These are phyloP conservation scores for Heliothis peltigera DNA, from an alignment of 2,888 invertebrate genomes.

Conservation along the genomic window DNA sequence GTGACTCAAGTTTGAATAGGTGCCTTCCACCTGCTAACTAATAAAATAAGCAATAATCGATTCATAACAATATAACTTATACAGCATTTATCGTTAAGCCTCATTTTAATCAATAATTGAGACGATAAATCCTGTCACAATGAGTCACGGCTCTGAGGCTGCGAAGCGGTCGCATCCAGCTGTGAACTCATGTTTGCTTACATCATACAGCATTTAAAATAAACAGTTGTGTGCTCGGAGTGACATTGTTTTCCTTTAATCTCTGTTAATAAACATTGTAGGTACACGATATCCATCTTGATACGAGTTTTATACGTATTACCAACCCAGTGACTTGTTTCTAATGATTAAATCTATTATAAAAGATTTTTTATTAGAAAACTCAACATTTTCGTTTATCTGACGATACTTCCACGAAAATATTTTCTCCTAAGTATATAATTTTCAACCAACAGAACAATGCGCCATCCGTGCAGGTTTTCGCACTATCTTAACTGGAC, in stretches of 20 bases:
- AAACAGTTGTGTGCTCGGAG: conserved; percentile 55
- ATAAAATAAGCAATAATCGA: background rate
- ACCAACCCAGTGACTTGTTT: background rate
- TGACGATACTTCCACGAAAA: background rate
- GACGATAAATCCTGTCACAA: conserved; percentile 28
- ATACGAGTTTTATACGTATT: conserved; percentile 11
- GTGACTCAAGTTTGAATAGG: conserved; percentile 5
- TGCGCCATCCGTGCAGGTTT: background rate
- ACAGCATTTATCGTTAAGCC: conserved; percentile 24
- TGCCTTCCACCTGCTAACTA: conserved; percentile 4
- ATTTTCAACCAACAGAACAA: conserved; percentile 3
- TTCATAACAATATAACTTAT: conserved; percentile 9
- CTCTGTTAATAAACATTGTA: conserved; percentile 59
- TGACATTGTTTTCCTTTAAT: conserved; percentile 70
- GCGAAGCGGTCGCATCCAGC: conserved; percentile 30
- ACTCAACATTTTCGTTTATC: background rate
- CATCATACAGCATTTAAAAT: conserved; percentile 66
- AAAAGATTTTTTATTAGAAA: background rate
- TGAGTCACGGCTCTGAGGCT: conserved; percentile 47
- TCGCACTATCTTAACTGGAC: conserved; percentile 5
- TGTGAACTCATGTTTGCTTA: conserved; percentile 59
- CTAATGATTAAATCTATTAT: conserved; percentile 12
- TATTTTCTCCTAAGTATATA: conserved; percentile 1
- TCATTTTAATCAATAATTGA: conserved; percentile 24
- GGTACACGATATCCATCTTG: conserved; percentile 39